Base-by-base conservation (phyloP, 1,140 invertebrate genomes). In the Wiebesia pumilae region DNA sequence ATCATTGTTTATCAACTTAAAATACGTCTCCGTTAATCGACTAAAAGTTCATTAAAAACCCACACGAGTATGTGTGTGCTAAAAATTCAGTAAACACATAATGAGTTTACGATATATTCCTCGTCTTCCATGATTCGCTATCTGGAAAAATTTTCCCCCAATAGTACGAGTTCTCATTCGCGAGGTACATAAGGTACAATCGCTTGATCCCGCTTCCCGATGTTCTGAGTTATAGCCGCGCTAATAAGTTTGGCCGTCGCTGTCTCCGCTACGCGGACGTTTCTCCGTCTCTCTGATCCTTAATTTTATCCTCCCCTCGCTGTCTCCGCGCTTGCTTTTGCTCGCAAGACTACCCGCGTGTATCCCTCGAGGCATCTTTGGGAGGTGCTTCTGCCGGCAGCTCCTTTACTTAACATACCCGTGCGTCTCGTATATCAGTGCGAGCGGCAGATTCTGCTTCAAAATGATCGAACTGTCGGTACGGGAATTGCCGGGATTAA, bases 401-500 rank as follows among this genome's bases (percentile, higher is more conserved):
- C 65, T 83, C 81, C 43, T 51, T 69, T 83, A 24, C 71, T 83
- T 62, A 62, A 62, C 51, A 58, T 75, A 69, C 35, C 51, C 33
- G 43, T 65, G 43, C 30, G 40, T 33, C 69, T 43, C 71, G 35
- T 62, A 38, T 73, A 77, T 75, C 82, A 77, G 82, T 21, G 69
- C 43, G 16, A 14, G 30, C 33, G 43, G 67, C 40, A 83, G 43
- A 83, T 73, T 38, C 67, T 71, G 43, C 43, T 40, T 73, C 81
- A 33, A 78, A 84, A 84, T 78, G 83, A 84, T 84, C 75, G 83
- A 84, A 75, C 82, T 77, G 82, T 62, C 71, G 82, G 69, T 62
- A 6, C 43, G 82, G 82, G 71, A 83, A 83, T 77, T 62, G 47
- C 51, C 30, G 43, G 81, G 47, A 73, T 83, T 51, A 83, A 27